phyloP scores from a whole-genome alignment of 2,888 invertebrate species.

The Orchestes rusci region DNA sequence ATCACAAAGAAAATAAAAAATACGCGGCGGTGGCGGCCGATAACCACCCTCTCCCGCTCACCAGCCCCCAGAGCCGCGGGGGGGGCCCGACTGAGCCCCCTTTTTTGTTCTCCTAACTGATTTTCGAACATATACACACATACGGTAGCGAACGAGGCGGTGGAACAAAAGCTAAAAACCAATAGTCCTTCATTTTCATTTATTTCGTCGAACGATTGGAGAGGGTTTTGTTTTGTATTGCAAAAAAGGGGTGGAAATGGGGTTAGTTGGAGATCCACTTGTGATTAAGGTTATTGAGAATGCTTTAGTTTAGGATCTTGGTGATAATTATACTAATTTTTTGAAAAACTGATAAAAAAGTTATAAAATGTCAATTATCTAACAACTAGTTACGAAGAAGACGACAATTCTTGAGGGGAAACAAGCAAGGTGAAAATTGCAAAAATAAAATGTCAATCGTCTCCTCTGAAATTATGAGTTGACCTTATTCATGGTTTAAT shows the following conservation, averaged over 20 bases:
- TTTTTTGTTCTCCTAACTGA: slow-evolving; percentile 44
- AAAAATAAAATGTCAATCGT: too few species aligned
- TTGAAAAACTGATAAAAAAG: too few species aligned
- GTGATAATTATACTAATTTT: too few species aligned
- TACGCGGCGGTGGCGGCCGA: slow-evolving; percentile 23
- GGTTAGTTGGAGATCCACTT: too few species aligned
- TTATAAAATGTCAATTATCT: too few species aligned
- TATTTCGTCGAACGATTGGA: slow-evolving; percentile 44
- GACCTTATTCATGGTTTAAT: too few species aligned
- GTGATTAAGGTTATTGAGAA: too few species aligned
- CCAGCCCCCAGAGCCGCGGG: slow-evolving; percentile 16
- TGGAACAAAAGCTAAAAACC: slow-evolving; percentile 46
- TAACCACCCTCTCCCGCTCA: slow-evolving; percentile 8
- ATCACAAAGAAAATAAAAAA: slow-evolving; percentile 44
- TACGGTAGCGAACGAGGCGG: slow-evolving; percentile 22
- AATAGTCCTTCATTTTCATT: slow-evolving; percentile 48
- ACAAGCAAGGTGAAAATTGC: too few species aligned
- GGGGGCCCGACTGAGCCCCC: slow-evolving; percentile 30
- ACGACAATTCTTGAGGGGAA: too few species aligned
- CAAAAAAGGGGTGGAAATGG: slow-evolving; percentile 23
- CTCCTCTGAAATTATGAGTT: too few species aligned
- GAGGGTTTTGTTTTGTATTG: slow-evolving; percentile 41
- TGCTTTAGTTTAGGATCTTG: too few species aligned
- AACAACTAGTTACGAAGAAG: too few species aligned
- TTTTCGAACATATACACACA: slow-evolving; percentile 41